Evolutionary conservation across 2,888 invertebrate species (phyloP), one percentile per base, ranked within the genome.

Genomic region (Machimus rusticus): DNA sequence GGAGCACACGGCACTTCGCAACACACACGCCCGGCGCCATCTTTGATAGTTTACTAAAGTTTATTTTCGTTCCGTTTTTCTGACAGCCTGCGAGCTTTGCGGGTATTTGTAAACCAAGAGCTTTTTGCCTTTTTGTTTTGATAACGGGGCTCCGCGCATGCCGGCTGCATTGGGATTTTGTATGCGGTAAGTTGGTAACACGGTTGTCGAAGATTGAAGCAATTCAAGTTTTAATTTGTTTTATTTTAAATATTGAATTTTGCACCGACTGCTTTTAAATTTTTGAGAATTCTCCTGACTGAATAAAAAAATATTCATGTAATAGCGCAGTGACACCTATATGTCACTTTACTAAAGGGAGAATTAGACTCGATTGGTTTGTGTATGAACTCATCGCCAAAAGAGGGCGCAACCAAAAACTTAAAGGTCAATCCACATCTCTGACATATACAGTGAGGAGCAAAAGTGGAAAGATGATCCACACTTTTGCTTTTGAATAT

Each of bases 11-110:
- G 93, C 94, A 94, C 92, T 93, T 93, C 92, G 94, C 94, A 92
- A 94, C 94, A 93, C 94, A 94, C 92, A 94, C 94, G 92, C 94
- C 93, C 92, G 94, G 94, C 94, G 94, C 94, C 94, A 94, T 94
- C 93, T 94, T 94, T 89, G 86, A 87, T 87, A 88, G 88, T 89
- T 89, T 87, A 89, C 87, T 89, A 85, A 81, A 81, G 81, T 81
- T 81, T 81, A 81, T 81, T 51, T 81, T 81, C 81, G 57, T 81
- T 14, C 51, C 81, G 55, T 31, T 55, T 55, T 51, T 81, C 81
- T 81, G 81, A 81, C 81, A 81, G 57, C 81, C 81, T n/a, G 51
- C 55, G 55, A 81, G 81, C 81, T 81, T 81, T 81, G 46, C 51
- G 46, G 81, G 81, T 81, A 46, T 79, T 79, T 79, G 79, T 79